Evolutionary conservation across 2,113 vertebrate genomes (phyloP), one percentile per base, ranked within the genome.

Genomic region (Serilophus lunatus): DNA sequence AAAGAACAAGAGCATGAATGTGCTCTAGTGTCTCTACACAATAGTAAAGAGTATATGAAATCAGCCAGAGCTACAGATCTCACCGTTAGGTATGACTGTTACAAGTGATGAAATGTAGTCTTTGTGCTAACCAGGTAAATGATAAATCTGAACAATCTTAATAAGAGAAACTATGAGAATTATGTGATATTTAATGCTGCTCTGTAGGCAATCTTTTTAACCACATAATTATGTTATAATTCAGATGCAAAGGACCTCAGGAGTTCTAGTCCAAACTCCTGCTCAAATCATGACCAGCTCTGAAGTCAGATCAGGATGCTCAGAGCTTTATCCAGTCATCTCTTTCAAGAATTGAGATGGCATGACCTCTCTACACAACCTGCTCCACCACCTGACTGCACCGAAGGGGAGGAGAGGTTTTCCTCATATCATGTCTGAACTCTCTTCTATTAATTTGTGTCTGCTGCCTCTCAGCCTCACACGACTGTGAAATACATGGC

Each of bases 1-100:
- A 86, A 94, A 86, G 88, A 95, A 96, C 66, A 77, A 69, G 86
- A 92, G 66, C 76, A 59, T 89, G 93, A 95, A 93, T 96, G 92
- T 78, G 64, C 81, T 88, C 84, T 78, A 68, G 70, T 80, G 68
- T 88, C 90, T 92, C 93, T 80, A 79, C 69, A 91, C 79, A 94
- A 94, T 91, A 94, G 71, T 72, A 88, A 92, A 93, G 85, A 49
- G 28, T 74, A 42, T 42, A 76, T 66, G 70, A 95, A 94, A 92
- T 2, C 4, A 88, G 36, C 25, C 5, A 4, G 83, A 90, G 45
- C 56, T 86, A 85, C 51, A 83, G 86, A 86, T 66, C 82, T 93
- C 35, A 24, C 71, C 47, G 24, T 83, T 85, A 61, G 42, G 45
- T 78, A 53, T 65, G 51, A 47, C 38, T 81, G 28, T 44, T 40